phyloP scores from a whole-genome alignment of 2,888 invertebrate genomes.

The Conus canariensis region DNA sequence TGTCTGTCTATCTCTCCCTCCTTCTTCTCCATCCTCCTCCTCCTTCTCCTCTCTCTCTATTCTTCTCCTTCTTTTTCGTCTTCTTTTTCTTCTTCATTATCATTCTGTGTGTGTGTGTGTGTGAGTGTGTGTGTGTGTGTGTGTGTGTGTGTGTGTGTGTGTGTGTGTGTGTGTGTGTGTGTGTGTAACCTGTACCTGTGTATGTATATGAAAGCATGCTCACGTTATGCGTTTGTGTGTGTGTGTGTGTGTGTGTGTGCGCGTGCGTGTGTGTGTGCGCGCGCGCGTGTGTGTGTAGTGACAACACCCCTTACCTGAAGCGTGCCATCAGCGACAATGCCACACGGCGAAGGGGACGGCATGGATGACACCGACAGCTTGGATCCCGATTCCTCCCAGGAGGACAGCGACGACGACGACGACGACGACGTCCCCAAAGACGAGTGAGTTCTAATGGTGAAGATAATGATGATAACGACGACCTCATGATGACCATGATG shows the following conservation, averaged over 20 bases:
- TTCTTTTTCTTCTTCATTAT: no score
- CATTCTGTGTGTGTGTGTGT: not conserved
- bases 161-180: conserved; percentile 28
- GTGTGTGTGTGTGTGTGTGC: conserved; percentile 14
- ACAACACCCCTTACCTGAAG: not conserved
- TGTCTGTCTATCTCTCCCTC: no score
- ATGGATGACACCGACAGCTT: no score
- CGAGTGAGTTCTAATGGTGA: not conserved
- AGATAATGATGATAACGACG: not conserved
- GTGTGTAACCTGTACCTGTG: not conserved
- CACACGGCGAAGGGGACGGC: no score
- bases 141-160: conserved; percentile 30
- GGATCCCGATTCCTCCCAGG: no score
- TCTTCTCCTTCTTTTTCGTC: no score
- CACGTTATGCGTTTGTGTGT: not conserved
- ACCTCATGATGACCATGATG: not conserved
- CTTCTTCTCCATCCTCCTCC: no score
- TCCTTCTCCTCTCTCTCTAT: no score
- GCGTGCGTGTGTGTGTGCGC: conserved; percentile 29
- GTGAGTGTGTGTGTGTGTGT: conserved; percentile 22
- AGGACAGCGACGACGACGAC: no score
- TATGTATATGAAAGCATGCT: not conserved
- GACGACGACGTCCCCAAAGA: no score
- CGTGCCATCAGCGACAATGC: not conserved
- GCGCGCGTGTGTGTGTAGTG: conserved; percentile 4